Evolutionary conservation across 2,888 invertebrate genomes (phyloP).

Genomic region (Orchesellides sinensis): DNA sequence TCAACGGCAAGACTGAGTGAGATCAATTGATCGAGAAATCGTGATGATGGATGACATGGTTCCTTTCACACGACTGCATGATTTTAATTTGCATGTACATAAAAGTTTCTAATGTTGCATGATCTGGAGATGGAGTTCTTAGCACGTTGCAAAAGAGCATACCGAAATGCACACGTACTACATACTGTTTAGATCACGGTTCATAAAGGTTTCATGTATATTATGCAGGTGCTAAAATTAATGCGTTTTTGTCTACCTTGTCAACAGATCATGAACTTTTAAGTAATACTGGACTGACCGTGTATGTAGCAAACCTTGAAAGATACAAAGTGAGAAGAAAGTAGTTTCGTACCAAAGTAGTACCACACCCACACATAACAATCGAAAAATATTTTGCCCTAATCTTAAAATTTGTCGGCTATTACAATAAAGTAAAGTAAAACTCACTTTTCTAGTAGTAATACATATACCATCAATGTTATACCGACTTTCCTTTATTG

Average conservation of each 20-base stretch:
- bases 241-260: no score
- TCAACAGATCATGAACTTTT: conserved; percentile 39
- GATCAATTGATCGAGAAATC: conserved; percentile 38
- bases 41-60: conserved; percentile 38
- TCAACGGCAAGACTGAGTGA: background rate
- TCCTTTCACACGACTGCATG: conserved; percentile 29
- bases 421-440: conserved; percentile 20
- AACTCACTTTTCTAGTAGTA: conserved; percentile 42
- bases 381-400: background rate
- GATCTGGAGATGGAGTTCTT: no score
- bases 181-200: no score
- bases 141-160: no score
- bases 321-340: conserved; percentile 30
- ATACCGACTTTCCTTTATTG: no score
- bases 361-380: conserved; percentile 45
- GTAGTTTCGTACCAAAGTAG: conserved; percentile 44
- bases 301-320: conserved; percentile 6
- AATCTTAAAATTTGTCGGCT: no score
- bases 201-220: no score
- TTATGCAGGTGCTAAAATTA: no score
- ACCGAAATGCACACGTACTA: no score
- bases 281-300: conserved; percentile 42
- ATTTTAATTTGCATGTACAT: no score
- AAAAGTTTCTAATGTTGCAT: no score
- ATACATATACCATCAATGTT: no score